These are phyloP conservation scores for Hedya salicella DNA, from an alignment of 2,888 invertebrate genomes.

Conservation along the genomic window DNA sequence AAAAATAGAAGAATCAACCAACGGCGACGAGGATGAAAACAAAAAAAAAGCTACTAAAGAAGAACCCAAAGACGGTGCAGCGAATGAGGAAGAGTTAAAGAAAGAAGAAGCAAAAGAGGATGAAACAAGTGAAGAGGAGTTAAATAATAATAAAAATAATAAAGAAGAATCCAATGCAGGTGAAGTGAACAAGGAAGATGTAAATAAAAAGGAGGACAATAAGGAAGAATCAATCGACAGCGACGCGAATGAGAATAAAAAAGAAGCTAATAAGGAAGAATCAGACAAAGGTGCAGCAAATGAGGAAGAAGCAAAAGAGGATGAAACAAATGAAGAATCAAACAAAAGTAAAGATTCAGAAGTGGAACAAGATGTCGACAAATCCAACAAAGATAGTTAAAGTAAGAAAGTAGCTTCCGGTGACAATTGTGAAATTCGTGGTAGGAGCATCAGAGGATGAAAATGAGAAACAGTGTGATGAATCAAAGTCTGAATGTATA, in stretches of 20 bases:
- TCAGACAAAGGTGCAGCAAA: conserved; percentile 4
- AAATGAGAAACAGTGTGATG: neutral
- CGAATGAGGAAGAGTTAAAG: conserved; percentile 5
- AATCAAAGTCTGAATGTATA: too few species aligned
- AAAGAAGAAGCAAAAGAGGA: neutral
- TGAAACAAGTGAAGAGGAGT: neutral
- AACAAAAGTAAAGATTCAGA: neutral
- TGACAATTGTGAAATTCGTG: too few species aligned
- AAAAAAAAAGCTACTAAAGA: conserved; percentile 18
- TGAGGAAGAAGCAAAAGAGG: conserved; percentile 7
- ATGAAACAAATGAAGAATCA: neutral
- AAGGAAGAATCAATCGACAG: neutral
- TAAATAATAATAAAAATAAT: conserved; percentile 19
- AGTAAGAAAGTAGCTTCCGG: neutral
- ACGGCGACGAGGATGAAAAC: conserved; percentile 3
- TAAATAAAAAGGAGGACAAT: neutral
- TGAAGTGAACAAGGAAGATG: neutral
- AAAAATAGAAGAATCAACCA: neutral
- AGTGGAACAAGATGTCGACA: neutral
- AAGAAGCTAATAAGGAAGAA: conserved; percentile 18
- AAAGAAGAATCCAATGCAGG: neutral
- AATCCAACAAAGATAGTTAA: conserved; percentile 4
- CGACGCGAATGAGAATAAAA: conserved; percentile 3
- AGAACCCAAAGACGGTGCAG: neutral
- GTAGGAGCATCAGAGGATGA: too few species aligned